These are phyloP conservation scores for Pseudomyrmex gracilis DNA, from an alignment of 1,140 invertebrate species.

Conservation along the genomic window DNA sequence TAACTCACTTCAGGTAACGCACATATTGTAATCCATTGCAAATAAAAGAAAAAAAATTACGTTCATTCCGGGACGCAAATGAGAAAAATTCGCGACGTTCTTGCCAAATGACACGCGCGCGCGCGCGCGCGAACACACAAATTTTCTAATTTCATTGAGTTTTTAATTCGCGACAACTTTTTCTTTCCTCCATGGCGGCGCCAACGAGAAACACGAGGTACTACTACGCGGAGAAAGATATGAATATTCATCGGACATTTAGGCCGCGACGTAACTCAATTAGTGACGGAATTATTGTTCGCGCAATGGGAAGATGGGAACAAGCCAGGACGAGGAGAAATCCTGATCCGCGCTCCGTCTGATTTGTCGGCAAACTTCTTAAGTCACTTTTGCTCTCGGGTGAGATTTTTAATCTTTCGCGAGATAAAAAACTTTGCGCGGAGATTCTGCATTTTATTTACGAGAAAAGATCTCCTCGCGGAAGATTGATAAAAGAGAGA, in stretches of 20 bases:
- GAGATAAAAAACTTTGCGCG: conserved; percentile 14
- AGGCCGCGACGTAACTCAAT: conserved; percentile 78
- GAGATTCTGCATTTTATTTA: conserved; percentile 15
- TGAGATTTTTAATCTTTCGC: conserved; percentile 48
- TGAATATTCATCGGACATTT: conserved; percentile 81
- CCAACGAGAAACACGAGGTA: conserved; percentile 48
- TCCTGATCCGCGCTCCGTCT: conserved; percentile 59
- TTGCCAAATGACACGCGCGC: conserved; percentile 61
- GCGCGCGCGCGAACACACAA: conserved; percentile 58
- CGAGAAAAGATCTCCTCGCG: neutral
- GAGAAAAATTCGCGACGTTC: conserved; percentile 64
- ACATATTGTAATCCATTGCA: neutral
- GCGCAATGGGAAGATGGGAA: conserved; percentile 70
- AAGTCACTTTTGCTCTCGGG: conserved; percentile 6
- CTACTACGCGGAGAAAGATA: conserved; percentile 64
- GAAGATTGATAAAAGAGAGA: neutral
- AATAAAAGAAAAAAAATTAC: neutral
- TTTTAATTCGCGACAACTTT: conserved; percentile 77
- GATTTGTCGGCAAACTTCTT: conserved; percentile 73
- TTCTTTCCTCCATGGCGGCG: conserved; percentile 59
- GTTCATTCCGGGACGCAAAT: conserved; percentile 41
- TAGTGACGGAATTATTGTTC: conserved; percentile 78
- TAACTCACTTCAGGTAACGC: no score
- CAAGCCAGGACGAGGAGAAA: conserved; percentile 61
- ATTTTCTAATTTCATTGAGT: conserved; percentile 77